A percentile compares a stretch with the other conserved stretches of the same genome.
Conservation (phyloP, 2,113 vertebrate genomes). For the Ceyx melanurus region DNA sequence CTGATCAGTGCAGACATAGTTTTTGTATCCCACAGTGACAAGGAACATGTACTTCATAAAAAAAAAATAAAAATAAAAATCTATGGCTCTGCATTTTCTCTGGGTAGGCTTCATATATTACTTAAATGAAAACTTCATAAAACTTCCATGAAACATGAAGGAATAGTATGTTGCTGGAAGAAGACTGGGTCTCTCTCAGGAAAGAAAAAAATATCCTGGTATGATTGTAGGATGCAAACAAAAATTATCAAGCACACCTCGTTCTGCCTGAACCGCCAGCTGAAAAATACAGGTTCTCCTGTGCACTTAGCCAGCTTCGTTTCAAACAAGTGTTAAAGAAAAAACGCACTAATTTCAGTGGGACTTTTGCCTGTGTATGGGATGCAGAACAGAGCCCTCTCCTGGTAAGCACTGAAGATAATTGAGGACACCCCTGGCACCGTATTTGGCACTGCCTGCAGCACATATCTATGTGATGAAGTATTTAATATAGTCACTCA, state of each 20-base stretch:
- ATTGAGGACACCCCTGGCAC: constrained; percentile 48
- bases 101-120: neutral
- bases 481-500: neutral
- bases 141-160: neutral
- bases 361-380: neutral
- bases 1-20: neutral
- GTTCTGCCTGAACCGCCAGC: neutral
- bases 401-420: constrained; percentile 4
- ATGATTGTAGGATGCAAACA: neutral
- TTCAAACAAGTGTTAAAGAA: neutral
- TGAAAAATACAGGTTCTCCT: neutral
- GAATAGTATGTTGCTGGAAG: neutral
- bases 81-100: neutral
- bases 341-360: neutral
- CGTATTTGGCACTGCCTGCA: neutral
- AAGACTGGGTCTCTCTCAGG: neutral
- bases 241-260: neutral
- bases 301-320: neutral
- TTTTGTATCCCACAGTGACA: neutral
- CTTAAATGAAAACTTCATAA: neutral
- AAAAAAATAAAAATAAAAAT: neutral
- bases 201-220: neutral
- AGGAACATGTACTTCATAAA: neutral
- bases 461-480: constrained; percentile 52
- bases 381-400: constrained; percentile 42